These are phyloP conservation scores for Asarcornis scutulata DNA, from an alignment of 2,113 vertebrate species.

Conservation along the genomic window DNA sequence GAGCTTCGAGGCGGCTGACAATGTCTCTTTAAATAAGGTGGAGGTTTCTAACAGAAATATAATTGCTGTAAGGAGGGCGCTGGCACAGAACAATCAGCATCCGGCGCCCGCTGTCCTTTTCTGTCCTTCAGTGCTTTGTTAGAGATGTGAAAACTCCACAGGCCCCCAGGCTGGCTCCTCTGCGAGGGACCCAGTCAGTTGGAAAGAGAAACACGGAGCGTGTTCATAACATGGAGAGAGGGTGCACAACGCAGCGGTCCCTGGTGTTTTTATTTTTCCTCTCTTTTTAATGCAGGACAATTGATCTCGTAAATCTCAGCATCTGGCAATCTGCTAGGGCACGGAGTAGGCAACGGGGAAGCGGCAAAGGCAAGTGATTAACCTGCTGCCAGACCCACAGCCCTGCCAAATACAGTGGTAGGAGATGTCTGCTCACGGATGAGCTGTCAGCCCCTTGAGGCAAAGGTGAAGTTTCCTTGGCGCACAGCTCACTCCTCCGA, in stretches of 20 bases:
- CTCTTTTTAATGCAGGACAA: background rate
- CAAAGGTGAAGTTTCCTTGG: background rate
- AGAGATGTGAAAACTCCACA: conserved; percentile 26
- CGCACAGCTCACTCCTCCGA: rapidly evolving
- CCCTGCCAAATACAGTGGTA: background rate
- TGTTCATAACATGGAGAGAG: background rate
- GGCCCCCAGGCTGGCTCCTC: conserved; percentile 41
- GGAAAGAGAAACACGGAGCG: conserved; percentile 34
- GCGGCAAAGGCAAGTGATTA: background rate
- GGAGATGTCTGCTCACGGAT: background rate
- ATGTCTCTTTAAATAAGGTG: conserved; percentile 62
- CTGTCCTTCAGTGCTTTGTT: conserved; percentile 47
- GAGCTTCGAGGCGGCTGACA: conserved; percentile 26
- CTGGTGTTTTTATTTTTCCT: background rate
- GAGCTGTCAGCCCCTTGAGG: background rate
- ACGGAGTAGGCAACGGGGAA: background rate
- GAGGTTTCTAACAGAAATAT: conserved; percentile 7
- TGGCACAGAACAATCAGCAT: conserved; percentile 35
- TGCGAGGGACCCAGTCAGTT: background rate
- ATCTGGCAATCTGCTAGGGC: background rate
- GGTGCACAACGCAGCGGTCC: rapidly evolving
- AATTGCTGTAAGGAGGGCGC: conserved; percentile 47
- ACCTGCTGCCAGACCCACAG: background rate
- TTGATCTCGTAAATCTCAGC: background rate
- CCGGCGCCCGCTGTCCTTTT: conserved; percentile 24